Conservation (phyloP, 2,113 vertebrate genomes). For the Carollia perspicillata region DNA sequence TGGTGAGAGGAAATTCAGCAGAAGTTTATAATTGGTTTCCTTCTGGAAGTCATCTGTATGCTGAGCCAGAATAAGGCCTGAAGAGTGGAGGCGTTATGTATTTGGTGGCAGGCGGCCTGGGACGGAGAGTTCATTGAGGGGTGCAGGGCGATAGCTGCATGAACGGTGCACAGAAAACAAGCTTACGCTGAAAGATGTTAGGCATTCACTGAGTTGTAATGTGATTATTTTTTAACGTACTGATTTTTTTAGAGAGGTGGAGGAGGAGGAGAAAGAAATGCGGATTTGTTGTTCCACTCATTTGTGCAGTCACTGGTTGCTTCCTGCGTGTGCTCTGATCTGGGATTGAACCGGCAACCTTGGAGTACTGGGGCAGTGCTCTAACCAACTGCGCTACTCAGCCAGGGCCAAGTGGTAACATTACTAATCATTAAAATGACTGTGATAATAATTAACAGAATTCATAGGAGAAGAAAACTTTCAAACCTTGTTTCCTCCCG, state of each 20-base stretch:
- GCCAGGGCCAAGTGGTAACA: neutral
- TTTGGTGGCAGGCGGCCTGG: neutral
- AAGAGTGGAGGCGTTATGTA: neutral
- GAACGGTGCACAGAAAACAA: neutral
- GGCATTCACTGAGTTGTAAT: neutral
- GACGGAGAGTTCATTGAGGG: neutral
- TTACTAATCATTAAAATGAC: neutral
- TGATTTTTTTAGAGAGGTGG: too few relatives aligned
- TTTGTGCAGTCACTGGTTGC: too few relatives aligned
- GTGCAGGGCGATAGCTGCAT: rapidly evolving
- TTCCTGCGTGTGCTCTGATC: too few relatives aligned
- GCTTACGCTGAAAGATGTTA: neutral
- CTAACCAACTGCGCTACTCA: too few relatives aligned
- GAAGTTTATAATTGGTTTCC: neutral
- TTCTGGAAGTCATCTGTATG: neutral
- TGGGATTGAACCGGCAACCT: too few relatives aligned
- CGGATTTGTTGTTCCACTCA: too few relatives aligned
- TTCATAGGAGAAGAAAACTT: neutral
- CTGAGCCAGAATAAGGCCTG: neutral
- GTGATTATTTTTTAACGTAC: neutral
- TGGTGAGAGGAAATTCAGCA: neutral
- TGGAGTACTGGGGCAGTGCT: too few relatives aligned
- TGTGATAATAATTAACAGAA: neutral
- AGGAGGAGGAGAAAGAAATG: too few relatives aligned
- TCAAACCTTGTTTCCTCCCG: neutral